Evolutionary conservation across 2,888 invertebrate species (phyloP), one percentile per base, ranked within the genome.

Genomic region (Xanthia icteritia): DNA sequence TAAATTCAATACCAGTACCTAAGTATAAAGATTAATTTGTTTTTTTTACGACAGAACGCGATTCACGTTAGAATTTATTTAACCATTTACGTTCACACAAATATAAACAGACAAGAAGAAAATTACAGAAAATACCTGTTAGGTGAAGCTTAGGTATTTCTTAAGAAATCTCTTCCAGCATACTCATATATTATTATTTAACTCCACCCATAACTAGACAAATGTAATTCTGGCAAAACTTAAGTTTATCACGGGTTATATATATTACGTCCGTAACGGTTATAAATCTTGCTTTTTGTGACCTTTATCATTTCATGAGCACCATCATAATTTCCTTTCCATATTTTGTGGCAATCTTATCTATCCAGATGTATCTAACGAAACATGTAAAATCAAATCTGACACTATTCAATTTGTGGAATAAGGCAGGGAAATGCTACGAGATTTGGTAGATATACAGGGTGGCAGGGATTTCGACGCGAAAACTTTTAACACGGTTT

Each of bases 1-100:
- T 58, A n/a, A 86, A 80, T 85, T 83, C 72, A 82, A 79, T 87
- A 77, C 8, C 8, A 54, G 65, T 36, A n/a, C n/a, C n/a, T n/a
- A 23, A 54, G 65, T 45, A 23, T 42, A 66, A 6, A 64, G 17
- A n/a, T 17, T 1, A 36, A 71, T 36, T 27, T 56, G 17, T 51
- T 20, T 51, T 20, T 51, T 48, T 20, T 20, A 27, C 17, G 27
- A 23, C 36, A 6, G 4, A 42, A 23, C 81, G 76, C 76, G 66
- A 78, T 79, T 61, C 48, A 72, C 71, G 61, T 73, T 72, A 8
- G 5, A 64, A 58, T 27, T 2, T 42, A 54, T 23, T 27, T 60
- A 60, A 23, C 13, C 36, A 23, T 63, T 23, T 36, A 15, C 15
- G 8, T 63, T 23, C 36, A 36, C 20, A 61, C 20, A 36, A 20